Evolutionary conservation across 2,113 vertebrate species (phyloP), one percentile per base, ranked within the genome.

Genomic region (Dromas ardeola): DNA sequence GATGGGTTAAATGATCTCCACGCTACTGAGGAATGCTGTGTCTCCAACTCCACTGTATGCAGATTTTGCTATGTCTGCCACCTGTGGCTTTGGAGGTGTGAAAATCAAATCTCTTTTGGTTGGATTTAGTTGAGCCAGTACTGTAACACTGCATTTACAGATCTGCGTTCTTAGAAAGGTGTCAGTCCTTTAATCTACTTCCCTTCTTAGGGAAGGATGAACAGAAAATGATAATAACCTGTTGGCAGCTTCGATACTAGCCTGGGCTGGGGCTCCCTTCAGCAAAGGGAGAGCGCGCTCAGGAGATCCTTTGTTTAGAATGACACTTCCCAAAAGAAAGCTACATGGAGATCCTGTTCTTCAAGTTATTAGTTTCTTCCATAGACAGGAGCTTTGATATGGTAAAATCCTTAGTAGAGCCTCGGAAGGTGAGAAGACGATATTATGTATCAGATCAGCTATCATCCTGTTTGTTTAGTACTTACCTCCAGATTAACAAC

Each of bases 251-350:
- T 85, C 1, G 7, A 0, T 91, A 15, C 74, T 59, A 79, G 38
- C 55, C 81, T 78, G 45, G 55, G 21, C 30, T 63, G 17, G 20
- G 36, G 11, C 29, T 85, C 15, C 25, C 42, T 81, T 84, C 32
- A 21, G 19, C 5, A 1, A 80, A 73, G 72, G 20, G 13, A 65
- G 23, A 25, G 42, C 4, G 0, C 0, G 2, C 38, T 81, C 47
- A 36, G 79, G 38, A 88, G 56, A 65, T 55, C n/a, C 8, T 25
- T 86, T 81, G 45, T 59, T 56, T 56, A 49, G 40, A 77, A 45
- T 58, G 89, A 43, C 25, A 10, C 36, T 69, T 82, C 22, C 29
- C 78, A 45, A 76, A 95, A 76, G 26, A 58, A 86, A 76, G 17
- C 56, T 84, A 9, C 10, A 34, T 36, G 25, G 76, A 45, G 52